Percentiles rank a stretch among this genome's conserved stretches.
These are phyloP conservation scores for Rhinogobius similis DNA, from an alignment of 2,113 vertebrate species.

Conservation along the genomic window DNA sequence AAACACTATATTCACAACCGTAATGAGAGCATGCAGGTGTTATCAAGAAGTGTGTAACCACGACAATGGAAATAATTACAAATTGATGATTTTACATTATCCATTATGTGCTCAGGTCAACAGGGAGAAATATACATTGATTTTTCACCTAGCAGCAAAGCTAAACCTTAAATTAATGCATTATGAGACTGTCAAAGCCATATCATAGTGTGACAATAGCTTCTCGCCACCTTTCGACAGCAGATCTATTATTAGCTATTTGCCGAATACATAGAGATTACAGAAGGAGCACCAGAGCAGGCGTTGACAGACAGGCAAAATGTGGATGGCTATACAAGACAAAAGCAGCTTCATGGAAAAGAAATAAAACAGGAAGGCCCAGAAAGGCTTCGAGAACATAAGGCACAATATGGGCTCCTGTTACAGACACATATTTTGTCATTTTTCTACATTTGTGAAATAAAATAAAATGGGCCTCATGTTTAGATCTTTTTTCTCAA, in stretches of 20 bases:
- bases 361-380: conserved; percentile 39
- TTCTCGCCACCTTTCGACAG: conserved; percentile 41
- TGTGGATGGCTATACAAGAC: conserved; percentile 21
- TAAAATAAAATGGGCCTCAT: neutral
- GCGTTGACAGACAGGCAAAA: conserved; percentile 55
- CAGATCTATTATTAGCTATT: conserved; percentile 66
- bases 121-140: conserved; percentile 28
- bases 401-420: conserved; percentile 3
- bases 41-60: neutral
- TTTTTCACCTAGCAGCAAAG: conserved; percentile 23
- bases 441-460: neutral
- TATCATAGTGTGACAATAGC: conserved; percentile 42
- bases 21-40: conserved; percentile 34
- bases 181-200: conserved; percentile 3
- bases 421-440: neutral
- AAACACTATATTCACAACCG: conserved; percentile 23
- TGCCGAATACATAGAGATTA: conserved; percentile 60
- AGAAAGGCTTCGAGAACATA: conserved; percentile 24
- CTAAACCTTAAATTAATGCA: neutral
- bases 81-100: conserved; percentile 53
- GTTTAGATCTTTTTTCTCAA: too few relatives aligned
- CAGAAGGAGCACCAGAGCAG: conserved; percentile 58
- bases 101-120: conserved; percentile 52
- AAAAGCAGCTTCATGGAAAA: conserved; percentile 43
- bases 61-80: conserved; percentile 41